Evolutionary conservation across 2,113 vertebrate genomes (phyloP), one percentile per base, ranked within the genome.

Genomic region (Myrmecobius fasciatus): DNA sequence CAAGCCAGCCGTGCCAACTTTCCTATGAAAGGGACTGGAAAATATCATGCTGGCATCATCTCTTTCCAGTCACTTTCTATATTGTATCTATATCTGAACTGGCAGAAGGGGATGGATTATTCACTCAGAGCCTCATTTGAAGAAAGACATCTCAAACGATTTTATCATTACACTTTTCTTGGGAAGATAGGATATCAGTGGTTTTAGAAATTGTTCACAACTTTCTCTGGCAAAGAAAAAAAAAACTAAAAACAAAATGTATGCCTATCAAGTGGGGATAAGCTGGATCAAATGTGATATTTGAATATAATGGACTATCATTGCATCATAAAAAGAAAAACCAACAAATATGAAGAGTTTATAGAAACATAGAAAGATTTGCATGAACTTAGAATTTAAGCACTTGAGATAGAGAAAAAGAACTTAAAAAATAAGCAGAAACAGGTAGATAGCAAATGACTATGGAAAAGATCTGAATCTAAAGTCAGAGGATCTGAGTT

Each of bases 1-100:
- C 93, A 94, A 93, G 43, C 90, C 93, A 89, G 92, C 67, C 49
- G 53, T 51, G 89, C 53, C 48, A 36, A 89, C 89, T 67, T 54
- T 48, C 46, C 10, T 24, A 26, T 2, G 25, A 46, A 3, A 0
- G 24, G 11, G 52, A 51, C 8, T 26, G 52, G 52, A 91, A 92
- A 90, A 52, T 20, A 75, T 2, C 7, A 43, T 43, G 14, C 6
- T 43, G n/a, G 8, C 67, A 83, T 43, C 67, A 83, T 83, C 67
- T 83, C 67, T 83, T 83, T 83, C 67, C n/a, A 43, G 22, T 43
- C 67, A 43, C n/a, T 75, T 43, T 43, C 67, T 24, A 43, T 24
- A 43, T 20, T 43, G 1, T 43, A 24, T 83, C 1, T 83, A 20
- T 24, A 83, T 83, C 67, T 43, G 67, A 83, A 83, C 36, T 43